Evolutionary conservation across 2,888 invertebrate genomes (phyloP).

Genomic region (Imbricaverruca yamaguchii): DNA sequence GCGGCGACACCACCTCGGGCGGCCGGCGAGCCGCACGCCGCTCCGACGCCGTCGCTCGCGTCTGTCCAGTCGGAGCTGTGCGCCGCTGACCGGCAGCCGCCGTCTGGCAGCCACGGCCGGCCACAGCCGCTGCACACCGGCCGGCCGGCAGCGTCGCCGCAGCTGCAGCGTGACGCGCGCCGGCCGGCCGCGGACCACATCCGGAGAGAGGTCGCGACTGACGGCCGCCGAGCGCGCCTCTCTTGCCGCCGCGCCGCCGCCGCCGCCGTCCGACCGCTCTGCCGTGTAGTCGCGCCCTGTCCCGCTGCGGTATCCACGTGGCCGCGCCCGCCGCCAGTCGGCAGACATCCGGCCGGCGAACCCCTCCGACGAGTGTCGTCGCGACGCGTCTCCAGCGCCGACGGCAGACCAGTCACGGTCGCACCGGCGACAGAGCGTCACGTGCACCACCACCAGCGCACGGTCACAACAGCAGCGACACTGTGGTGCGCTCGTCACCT

Average conservation of each 20-base stretch:
- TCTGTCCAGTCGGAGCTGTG: slow-evolving; percentile 27
- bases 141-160: slow-evolving; percentile 21
- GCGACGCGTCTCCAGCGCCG: too few species aligned
- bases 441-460: too few species aligned
- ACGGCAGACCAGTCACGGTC: too few species aligned
- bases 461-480: background rate
- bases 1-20: background rate
- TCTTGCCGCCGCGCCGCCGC: background rate
- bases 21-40: background rate
- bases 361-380: too few species aligned
- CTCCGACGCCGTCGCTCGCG: background rate
- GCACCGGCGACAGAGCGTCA: too few species aligned
- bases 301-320: too few species aligned
- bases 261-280: too few species aligned
- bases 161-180: slow-evolving; percentile 26
- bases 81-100: slow-evolving; percentile 28
- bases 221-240: background rate
- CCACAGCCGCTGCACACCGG: slow-evolving; percentile 23
- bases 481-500: background rate
- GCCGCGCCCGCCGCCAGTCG: too few species aligned
- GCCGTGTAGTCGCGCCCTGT: too few species aligned
- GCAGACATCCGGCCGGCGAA: too few species aligned
- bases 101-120: slow-evolving; percentile 30
- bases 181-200: slow-evolving; percentile 25
- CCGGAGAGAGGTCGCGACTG: background rate